Percentiles rank a stretch among this genome's conserved stretches.
phyloP scores from a whole-genome alignment of 2,113 vertebrate genomes.

The Cavia aperea region DNA sequence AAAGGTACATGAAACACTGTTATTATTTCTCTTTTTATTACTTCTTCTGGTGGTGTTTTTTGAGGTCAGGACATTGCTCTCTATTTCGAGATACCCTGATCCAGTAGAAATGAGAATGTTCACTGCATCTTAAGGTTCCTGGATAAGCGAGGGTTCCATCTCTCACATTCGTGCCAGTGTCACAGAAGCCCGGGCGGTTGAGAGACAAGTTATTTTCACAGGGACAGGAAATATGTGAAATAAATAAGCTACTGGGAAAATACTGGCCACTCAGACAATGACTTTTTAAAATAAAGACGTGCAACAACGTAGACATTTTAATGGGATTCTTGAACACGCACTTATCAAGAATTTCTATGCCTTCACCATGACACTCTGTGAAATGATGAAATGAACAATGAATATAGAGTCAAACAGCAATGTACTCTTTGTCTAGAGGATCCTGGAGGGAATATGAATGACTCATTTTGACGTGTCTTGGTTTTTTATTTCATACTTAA shows the following conservation, averaged over 20 bases:
- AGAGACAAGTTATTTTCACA: neutral
- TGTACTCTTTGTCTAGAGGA: accelerated
- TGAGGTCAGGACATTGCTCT: neutral
- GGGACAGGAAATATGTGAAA: neutral
- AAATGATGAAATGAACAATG: neutral
- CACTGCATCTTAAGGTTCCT: neutral
- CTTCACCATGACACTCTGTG: neutral
- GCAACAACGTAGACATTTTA: neutral
- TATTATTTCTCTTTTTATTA: neutral
- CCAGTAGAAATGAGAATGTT: neutral
- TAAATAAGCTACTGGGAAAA: neutral
- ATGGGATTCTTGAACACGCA: neutral
- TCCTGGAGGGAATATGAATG: neutral
- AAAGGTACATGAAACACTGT: neutral
- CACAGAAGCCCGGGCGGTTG: neutral
- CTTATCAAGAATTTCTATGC: neutral
- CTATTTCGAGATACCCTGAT: neutral
- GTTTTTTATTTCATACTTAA: neutral
- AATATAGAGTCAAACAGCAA: neutral
- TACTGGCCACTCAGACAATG: neutral
- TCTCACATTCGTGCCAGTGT: neutral
- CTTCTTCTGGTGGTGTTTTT: neutral
- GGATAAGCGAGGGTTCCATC: neutral
- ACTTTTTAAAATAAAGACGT: neutral
- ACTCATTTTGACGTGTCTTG: neutral